Percentiles rank a stretch among this genome's conserved stretches.
Evolutionary conservation across 2,797 vertebrate species (phyloP).

Genomic region (Centropyge bicolor): DNA sequence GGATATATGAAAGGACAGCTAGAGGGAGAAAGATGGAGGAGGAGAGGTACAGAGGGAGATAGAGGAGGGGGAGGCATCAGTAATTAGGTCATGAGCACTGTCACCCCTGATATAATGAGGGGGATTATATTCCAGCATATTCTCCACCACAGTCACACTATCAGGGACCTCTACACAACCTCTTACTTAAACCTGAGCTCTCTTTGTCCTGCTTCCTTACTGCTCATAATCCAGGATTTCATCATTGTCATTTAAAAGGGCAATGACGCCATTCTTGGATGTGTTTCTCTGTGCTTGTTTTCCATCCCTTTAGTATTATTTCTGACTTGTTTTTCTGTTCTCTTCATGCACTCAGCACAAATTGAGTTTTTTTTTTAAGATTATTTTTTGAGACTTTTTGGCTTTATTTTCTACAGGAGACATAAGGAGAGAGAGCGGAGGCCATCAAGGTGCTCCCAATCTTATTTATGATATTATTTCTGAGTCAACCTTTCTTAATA

Average conservation of each 20-base stretch:
- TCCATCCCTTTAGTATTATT: too few species aligned
- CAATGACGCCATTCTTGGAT: neutral
- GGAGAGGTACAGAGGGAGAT: conserved; percentile 25
- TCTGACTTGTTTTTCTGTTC: neutral
- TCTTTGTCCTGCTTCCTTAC: conserved; percentile 9
- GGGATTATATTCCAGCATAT: conserved; percentile 42
- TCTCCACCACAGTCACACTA: conserved; percentile 4
- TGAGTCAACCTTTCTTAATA: neutral
- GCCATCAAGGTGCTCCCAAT: too few species aligned
- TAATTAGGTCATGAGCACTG: conserved; percentile 62
- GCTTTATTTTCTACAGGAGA: too few species aligned
- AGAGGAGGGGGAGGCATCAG: conserved; percentile 26
- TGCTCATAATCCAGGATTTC: neutral
- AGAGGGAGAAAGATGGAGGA: conserved; percentile 35
- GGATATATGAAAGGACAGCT: conserved; percentile 42
- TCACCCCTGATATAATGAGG: conserved; percentile 49
- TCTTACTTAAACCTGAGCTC: conserved; percentile 8
- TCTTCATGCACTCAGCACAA: neutral
- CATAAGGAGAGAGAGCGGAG: too few species aligned
- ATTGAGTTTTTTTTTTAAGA: neutral
- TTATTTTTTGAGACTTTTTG: too few species aligned
- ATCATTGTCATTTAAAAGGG: neutral
- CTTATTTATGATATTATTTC: neutral
- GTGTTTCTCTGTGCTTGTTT: neutral
- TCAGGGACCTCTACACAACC: neutral